Percentiles rank a stretch among this genome's conserved stretches.
Conservation (phyloP, 2,888 invertebrate species). For the Erebia palarica region DNA sequence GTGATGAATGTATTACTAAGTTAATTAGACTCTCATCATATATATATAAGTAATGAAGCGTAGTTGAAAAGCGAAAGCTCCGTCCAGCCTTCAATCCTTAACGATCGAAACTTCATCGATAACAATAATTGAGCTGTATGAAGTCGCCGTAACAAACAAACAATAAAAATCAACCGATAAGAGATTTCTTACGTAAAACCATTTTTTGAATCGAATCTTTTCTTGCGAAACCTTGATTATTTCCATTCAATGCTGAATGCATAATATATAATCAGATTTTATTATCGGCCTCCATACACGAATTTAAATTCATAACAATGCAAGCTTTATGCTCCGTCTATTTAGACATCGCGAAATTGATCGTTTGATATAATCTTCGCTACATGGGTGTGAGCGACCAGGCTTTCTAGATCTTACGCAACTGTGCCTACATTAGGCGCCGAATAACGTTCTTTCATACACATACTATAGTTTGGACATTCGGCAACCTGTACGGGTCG, state of each 20-base stretch:
- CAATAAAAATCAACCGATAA: constrained; percentile 7
- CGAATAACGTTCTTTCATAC: constrained; percentile 21
- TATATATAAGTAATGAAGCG: too few relatives aligned
- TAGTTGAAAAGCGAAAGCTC: background rate
- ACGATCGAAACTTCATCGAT: background rate
- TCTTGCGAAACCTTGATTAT: constrained; percentile 23
- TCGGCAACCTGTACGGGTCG: background rate
- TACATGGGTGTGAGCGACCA: constrained; percentile 24
- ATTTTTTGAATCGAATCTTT: constrained; percentile 5
- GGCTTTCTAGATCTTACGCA: constrained; percentile 35
- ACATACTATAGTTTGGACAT: background rate
- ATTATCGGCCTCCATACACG: constrained; percentile 16
- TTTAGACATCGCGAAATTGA: constrained; percentile 25
- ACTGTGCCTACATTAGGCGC: constrained; percentile 34
- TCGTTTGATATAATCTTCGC: constrained; percentile 29
- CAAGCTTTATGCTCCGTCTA: constrained; percentile 20
- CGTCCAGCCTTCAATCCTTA: background rate
- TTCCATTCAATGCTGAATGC: constrained; percentile 20
- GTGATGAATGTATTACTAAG: too few relatives aligned
- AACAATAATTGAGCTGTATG: background rate
- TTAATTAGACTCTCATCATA: background rate
- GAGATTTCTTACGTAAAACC: constrained; percentile 12
- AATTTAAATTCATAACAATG: constrained; percentile 23
- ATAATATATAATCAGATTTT: constrained; percentile 21
- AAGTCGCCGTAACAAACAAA: background rate